These are phyloP conservation scores for Malachius bipustulatus DNA, from an alignment of 2,888 invertebrate species.

Conservation along the genomic window DNA sequence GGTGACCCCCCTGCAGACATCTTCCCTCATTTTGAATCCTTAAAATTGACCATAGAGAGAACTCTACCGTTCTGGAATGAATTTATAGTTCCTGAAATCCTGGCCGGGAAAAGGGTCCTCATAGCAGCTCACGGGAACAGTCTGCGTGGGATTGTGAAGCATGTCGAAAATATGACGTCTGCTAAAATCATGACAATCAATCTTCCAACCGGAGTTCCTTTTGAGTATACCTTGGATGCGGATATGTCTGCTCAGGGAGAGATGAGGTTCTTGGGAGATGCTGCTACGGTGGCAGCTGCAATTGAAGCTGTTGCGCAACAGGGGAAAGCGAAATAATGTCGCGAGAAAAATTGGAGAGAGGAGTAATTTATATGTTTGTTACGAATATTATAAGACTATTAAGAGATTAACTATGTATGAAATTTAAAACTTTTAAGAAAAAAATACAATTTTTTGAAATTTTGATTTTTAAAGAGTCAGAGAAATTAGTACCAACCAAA, in stretches of 20 bases:
- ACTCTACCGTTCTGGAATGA: slow-evolving; percentile 85
- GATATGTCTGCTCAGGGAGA: slow-evolving; percentile 55
- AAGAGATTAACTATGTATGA: no score
- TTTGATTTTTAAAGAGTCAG: no score
- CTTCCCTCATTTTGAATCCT: slow-evolving; percentile 76
- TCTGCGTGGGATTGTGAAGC: slow-evolving; percentile 76
- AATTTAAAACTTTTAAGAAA: no score
- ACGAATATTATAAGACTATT: no score
- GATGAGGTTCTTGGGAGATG: slow-evolving; percentile 66
- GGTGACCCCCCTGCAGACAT: slow-evolving; percentile 59
- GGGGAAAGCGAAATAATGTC: slow-evolving; percentile 63
- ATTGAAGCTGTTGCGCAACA: slow-evolving; percentile 69
- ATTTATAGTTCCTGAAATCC: slow-evolving; percentile 73
- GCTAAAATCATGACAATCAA: slow-evolving; percentile 63
- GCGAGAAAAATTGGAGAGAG: no score
- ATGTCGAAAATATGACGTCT: slow-evolving; percentile 55
- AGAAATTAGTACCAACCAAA: no score
- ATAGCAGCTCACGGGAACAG: slow-evolving; percentile 87
- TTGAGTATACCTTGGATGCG: slow-evolving; percentile 64
- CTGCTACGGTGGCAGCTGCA: slow-evolving; percentile 62
- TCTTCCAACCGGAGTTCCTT: slow-evolving; percentile 70
- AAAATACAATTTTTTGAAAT: no score
- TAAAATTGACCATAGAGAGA: slow-evolving; percentile 73
- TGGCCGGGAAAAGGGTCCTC: slow-evolving; percentile 67
- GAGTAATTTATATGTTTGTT: no score